A percentile compares a stretch with the other conserved stretches of the same genome.
phyloP scores from a whole-genome alignment of 2,113 vertebrate species.

The Elgaria multicarinata region DNA sequence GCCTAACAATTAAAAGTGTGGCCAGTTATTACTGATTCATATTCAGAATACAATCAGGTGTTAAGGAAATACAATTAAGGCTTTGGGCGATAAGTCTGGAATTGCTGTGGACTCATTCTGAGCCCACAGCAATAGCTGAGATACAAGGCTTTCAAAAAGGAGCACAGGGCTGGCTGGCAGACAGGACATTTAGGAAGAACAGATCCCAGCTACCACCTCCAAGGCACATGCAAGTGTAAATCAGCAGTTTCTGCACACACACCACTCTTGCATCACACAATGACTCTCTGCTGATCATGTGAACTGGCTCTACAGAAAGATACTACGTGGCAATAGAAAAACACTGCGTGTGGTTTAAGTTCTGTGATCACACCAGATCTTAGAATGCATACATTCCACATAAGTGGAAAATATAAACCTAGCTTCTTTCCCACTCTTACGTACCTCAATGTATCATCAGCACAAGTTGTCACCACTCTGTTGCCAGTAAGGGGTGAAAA shows the following conservation, averaged over 20 bases:
- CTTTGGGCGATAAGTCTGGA: not conserved
- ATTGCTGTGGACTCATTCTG: not conserved
- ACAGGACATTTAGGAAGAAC: not conserved
- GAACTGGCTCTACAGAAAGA: no score
- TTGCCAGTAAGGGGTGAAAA: slow-evolving; percentile 89
- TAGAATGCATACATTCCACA: no score
- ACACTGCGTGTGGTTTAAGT: no score
- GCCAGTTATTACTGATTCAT: not conserved
- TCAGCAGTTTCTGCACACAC: no score
- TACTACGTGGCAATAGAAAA: no score
- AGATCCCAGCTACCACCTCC: not conserved
- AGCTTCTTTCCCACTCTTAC: not conserved
- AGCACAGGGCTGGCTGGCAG: not conserved
- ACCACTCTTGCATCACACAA: no score
- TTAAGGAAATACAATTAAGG: not conserved
- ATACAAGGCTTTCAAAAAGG: not conserved
- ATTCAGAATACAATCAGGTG: not conserved
- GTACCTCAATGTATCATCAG: slow-evolving; percentile 87
- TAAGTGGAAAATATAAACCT: rapidly evolving
- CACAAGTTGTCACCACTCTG: slow-evolving; percentile 84
- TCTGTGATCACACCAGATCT: no score
- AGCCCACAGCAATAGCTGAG: not conserved
- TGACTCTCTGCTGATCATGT: no score
- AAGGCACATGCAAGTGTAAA: no score
- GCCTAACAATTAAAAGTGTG: not conserved